A percentile compares a stretch with the other conserved stretches of the same genome.
Evolutionary conservation across 2,113 vertebrate genomes (phyloP).

Genomic region (Genyomyrus donnyi): DNA sequence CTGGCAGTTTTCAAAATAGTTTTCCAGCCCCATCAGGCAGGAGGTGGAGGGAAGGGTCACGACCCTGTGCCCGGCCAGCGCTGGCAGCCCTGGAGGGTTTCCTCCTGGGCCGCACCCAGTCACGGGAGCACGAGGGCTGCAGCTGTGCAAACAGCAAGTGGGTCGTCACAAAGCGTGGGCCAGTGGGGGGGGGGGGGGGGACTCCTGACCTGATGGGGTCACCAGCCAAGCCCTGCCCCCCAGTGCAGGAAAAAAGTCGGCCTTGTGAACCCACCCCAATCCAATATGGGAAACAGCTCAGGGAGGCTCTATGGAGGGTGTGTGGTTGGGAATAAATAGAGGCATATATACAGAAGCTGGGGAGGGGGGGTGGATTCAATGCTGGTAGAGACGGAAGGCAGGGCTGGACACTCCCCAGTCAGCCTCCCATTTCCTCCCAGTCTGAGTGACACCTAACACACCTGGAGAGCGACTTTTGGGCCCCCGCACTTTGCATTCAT

Average conservation of each 20-base stretch:
- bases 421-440: background rate
- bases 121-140: background rate
- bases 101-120: background rate
- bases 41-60: background rate
- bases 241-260: background rate
- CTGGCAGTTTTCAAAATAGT: background rate
- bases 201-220: background rate
- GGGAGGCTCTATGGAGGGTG: background rate
- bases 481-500: background rate
- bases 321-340: background rate
- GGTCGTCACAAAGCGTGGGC: background rate
- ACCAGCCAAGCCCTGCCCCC: background rate
- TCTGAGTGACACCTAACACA: background rate
- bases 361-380: background rate
- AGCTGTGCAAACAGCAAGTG: slow-evolving; percentile 10
- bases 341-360: background rate
- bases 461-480: background rate
- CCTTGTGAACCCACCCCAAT: background rate
- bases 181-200: background rate
- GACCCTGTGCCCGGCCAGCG: background rate
- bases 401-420: background rate
- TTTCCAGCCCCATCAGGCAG: background rate
- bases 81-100: background rate
- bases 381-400: background rate
- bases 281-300: background rate